Evolutionary conservation across 2,888 invertebrate genomes (phyloP), one percentile per base, ranked within the genome.

Genomic region (Oscheius sp.): DNA sequence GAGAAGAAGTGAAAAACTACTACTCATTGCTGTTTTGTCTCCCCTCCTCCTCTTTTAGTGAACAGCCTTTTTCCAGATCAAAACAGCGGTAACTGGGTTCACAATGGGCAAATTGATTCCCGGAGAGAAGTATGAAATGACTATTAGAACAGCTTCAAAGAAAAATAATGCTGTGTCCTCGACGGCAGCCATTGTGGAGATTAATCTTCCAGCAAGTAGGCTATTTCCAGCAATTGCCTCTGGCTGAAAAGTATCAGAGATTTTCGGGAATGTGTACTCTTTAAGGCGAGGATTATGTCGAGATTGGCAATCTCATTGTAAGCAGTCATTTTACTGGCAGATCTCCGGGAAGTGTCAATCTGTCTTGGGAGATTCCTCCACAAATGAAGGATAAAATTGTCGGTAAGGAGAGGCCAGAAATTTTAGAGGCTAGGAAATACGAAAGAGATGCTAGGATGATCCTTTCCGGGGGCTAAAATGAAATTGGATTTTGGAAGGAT

Each of bases 141-240:
- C 87, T 13, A 85, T 87, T 45, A 56, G 86, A 49, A 82, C 82
- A 43, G 87, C 86, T 0, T 78, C 76, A 6, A 53, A 63, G 43
- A 45, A 52, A 35, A 41, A 23, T 13, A 58, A 45, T n/a, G 43
- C 45, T 0, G 66, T 56, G 1, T 88, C 87, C 1, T 66, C 74
- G n/a, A 86, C 86, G 0, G 87, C 87, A 0, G 85, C 87, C 13
- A 85, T 87, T 52, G 84, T 87, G 12, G 87, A 87, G 70, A 87
- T 87, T 58, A 80, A 79, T 25, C 81, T 87, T 79, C 87, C 87
- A 18, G 79, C 75, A 72, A 84, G 87, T 86, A 70, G n/a, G 58
- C 29, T 25, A 49, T 49, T 49, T 35, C 35, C 35, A 35, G 35
- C 35, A 35, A 35, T 35, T 35, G 35, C 35, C 35, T 35, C 35